phyloP scores from a whole-genome alignment of 2,888 invertebrate genomes.

The Amphipyra tragopoginis region DNA sequence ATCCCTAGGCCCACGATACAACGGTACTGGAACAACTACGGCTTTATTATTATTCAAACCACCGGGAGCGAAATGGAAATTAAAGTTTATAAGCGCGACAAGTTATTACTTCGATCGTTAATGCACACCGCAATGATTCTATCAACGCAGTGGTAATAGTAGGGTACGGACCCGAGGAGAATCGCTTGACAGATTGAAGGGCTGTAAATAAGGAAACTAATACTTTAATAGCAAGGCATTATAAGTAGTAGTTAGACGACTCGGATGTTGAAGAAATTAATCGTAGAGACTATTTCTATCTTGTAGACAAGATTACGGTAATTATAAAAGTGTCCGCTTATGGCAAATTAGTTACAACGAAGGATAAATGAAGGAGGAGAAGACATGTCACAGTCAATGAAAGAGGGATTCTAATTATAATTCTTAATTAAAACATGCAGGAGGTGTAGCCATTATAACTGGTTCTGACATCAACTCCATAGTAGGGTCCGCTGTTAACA shows the following conservation, averaged over 20 bases:
- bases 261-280: constrained; percentile 18
- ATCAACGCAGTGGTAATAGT: constrained; percentile 44
- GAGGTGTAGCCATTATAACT: constrained; percentile 35
- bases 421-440: constrained; percentile 47
- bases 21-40: constrained; percentile 43
- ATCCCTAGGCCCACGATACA: constrained; percentile 42
- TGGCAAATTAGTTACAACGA: constrained; percentile 14
- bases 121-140: constrained; percentile 46
- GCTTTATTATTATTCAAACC: constrained; percentile 51
- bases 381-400: constrained; percentile 28
- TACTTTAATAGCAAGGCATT: constrained; percentile 14
- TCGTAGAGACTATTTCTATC: constrained; percentile 14
- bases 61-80: constrained; percentile 47
- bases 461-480: constrained; percentile 36
- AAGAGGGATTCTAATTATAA: constrained; percentile 40
- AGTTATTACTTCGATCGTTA: constrained; percentile 42
- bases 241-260: constrained; percentile 1
- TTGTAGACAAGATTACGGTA: constrained; percentile 28
- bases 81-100: constrained; percentile 53
- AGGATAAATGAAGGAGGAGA: constrained; percentile 22
- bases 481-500: constrained; percentile 36
- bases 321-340: constrained; percentile 18
- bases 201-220: constrained; percentile 27
- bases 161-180: constrained; percentile 28
- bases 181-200: constrained; percentile 41